These are phyloP conservation scores for Epizoanthus illoricatus DNA, from an alignment of 92 coral and sea anemone genomes.

Conservation along the genomic window DNA sequence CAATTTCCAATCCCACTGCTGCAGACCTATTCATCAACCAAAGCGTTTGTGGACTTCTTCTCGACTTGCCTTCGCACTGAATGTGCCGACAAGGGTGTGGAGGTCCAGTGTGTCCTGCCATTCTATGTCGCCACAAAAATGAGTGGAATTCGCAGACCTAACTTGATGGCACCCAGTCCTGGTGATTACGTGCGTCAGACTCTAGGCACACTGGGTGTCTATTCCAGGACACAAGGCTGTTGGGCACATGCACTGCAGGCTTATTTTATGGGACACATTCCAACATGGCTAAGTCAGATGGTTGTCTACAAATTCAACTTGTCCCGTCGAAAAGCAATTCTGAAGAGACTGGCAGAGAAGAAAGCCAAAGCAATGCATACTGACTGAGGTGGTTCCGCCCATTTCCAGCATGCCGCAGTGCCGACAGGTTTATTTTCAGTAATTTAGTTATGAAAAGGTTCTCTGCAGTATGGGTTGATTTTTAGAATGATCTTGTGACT, in stretches of 20 bases:
- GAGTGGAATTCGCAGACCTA: slow-evolving; percentile 66
- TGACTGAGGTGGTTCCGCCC: slow-evolving; percentile 2
- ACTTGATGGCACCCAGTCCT: slow-evolving; percentile 62
- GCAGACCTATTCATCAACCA: slow-evolving; percentile 73
- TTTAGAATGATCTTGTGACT: too few relatives aligned
- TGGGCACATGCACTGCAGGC: slow-evolving; percentile 90
- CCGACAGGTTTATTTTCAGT: neutral
- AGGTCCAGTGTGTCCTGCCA: slow-evolving; percentile 74
- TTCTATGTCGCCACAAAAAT: slow-evolving; percentile 83
- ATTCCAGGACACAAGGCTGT: slow-evolving; percentile 71
- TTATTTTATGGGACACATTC: slow-evolving; percentile 52
- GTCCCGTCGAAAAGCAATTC: slow-evolving; percentile 71
- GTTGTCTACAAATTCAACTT: slow-evolving; percentile 62
- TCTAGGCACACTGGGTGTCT: slow-evolving; percentile 77
- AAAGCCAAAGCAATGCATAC: slow-evolving; percentile 37
- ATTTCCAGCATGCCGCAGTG: neutral
- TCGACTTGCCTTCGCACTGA: slow-evolving; percentile 74
- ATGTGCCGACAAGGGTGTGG: slow-evolving; percentile 69
- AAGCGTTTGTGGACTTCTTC: slow-evolving; percentile 84
- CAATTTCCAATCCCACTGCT: slow-evolving; percentile 64
- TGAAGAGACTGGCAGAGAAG: slow-evolving; percentile 68
- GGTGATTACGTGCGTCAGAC: slow-evolving; percentile 73
- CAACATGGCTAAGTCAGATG: slow-evolving; percentile 55
- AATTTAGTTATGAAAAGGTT: too few relatives aligned
- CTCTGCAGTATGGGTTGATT: too few relatives aligned